These are phyloP conservation scores for Gibbula magus DNA, from an alignment of 2,888 invertebrate genomes.

Conservation along the genomic window DNA sequence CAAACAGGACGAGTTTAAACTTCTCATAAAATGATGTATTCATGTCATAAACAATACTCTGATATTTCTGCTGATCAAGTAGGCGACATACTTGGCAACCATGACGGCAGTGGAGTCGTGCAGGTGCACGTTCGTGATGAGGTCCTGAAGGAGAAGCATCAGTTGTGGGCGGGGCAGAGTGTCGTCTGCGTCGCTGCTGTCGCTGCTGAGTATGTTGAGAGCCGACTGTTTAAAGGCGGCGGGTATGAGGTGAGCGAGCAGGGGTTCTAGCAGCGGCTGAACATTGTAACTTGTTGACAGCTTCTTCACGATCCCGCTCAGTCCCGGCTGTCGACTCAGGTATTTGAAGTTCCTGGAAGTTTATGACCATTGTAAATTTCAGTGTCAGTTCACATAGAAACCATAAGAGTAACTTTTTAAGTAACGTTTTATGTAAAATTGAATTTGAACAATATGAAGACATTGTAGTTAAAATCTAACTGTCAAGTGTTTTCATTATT, in stretches of 20 bases:
- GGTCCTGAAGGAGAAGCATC: constrained; percentile 53
- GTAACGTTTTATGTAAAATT: no score
- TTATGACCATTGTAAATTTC: no score
- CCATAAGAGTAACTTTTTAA: no score
- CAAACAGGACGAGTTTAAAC: no score
- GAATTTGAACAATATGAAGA: no score
- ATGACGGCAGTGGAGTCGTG: constrained; percentile 45
- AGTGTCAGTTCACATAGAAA: no score
- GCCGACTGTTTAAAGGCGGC: constrained; percentile 58
- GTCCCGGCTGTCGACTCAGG: constrained; percentile 54
- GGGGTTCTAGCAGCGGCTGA: constrained; percentile 49
- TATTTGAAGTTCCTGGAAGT: constrained; percentile 60
- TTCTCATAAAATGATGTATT: no score
- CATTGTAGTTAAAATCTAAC: no score
- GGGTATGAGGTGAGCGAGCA: constrained; percentile 61
- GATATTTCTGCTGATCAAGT: background rate
- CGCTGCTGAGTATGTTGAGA: constrained; percentile 51
- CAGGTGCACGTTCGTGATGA: constrained; percentile 57
- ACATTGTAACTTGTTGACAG: constrained; percentile 54
- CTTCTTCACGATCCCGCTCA: constrained; percentile 55
- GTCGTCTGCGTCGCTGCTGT: constrained; percentile 61
- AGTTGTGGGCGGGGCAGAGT: constrained; percentile 45
- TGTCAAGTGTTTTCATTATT: no score
- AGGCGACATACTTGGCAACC: constrained; percentile 51
- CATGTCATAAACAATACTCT: no score